Evolutionary conservation across 2,113 vertebrate genomes (phyloP), one percentile per base, ranked within the genome.

Genomic region (Ictalurus furcatus): DNA sequence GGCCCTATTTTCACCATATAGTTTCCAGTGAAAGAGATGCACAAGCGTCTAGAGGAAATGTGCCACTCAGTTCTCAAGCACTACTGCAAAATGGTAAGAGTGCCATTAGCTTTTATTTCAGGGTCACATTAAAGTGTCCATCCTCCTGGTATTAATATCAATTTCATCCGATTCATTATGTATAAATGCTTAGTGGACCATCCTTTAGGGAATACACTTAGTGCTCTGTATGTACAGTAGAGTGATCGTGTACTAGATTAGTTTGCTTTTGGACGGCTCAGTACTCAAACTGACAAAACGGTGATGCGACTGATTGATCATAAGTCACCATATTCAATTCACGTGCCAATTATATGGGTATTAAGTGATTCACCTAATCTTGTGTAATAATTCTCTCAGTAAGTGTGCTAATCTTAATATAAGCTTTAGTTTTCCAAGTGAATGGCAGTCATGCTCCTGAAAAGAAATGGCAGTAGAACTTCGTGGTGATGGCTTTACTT

Each of bases 11-110:
- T 73, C 37, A 71, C 69, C 89, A 61, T 91, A 73, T 91, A 96
- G 95, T 84, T 92, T 89, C 93, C 87, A 88, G 87, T 34, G 87
- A 93, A 54, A 37, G 74, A 52, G 91, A 34, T 73, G 84, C 61
- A 52, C 91, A 93, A 88, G 91, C 80, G 44, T 91, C 86, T 28
- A 95, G 92, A 93, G 96, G 96, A 58, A 93, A 92, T 56, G 93
- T 95, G 81, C 89, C 93, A 13, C 91, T 96, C 78, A 92, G 92
- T 88, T 37, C 79, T 40, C 90, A 88, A 87, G 91, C 84, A 52
- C 61, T 93, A 0, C 93, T 90, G 82, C 88, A 86, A 92, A 91
- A 92, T 1, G 93, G 95, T 96, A 87, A 92, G 90, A 87, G 48
- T 86, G 23, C 40, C 79, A 87, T 80, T 79, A 78, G 71, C 80